Evolutionary conservation across 2,797 vertebrate genomes (phyloP).

Genomic region (Anguilla megastoma): DNA sequence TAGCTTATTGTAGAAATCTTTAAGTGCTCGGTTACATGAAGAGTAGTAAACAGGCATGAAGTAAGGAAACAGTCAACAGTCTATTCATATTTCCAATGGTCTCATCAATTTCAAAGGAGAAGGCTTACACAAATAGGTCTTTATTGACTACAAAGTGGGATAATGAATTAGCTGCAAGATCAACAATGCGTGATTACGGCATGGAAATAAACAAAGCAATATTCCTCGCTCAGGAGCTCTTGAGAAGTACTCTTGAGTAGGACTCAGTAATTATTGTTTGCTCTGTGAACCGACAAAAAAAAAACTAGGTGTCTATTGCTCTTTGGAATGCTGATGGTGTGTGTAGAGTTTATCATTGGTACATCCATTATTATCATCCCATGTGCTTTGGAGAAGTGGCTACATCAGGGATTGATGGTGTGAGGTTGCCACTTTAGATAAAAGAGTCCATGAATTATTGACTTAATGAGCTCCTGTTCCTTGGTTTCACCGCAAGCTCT

Average conservation of each 20-base stretch:
- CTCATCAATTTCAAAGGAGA: neutral
- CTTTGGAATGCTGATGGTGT: slow-evolving; percentile 74
- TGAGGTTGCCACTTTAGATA: slow-evolving; percentile 85
- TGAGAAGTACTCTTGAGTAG: neutral
- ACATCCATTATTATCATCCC: slow-evolving; percentile 84
- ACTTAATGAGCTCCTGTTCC: slow-evolving; percentile 91
- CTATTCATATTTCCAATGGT: neutral
- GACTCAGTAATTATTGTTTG: slow-evolving; percentile 46
- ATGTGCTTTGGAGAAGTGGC: slow-evolving; percentile 79
- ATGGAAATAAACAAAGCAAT: neutral
- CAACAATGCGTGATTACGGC: neutral
- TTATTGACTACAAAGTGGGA: neutral
- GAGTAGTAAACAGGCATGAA: neutral
- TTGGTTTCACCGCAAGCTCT: slow-evolving; percentile 77
- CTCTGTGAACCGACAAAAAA: slow-evolving; percentile 76
- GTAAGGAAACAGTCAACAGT: neutral
- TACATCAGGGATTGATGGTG: slow-evolving; percentile 81
- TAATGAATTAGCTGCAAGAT: slow-evolving; percentile 8
- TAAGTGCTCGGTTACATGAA: neutral
- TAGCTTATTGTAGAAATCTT: neutral
- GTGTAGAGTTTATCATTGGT: slow-evolving; percentile 76
- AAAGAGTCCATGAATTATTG: slow-evolving; percentile 94
- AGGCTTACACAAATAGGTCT: neutral
- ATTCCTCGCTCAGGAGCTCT: neutral
- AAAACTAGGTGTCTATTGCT: slow-evolving; percentile 62